A percentile compares a stretch with the other conserved stretches of the same genome.
These are phyloP conservation scores for Spinus olivaceus DNA, from an alignment of 2,797 vertebrate species.

Conservation along the genomic window DNA sequence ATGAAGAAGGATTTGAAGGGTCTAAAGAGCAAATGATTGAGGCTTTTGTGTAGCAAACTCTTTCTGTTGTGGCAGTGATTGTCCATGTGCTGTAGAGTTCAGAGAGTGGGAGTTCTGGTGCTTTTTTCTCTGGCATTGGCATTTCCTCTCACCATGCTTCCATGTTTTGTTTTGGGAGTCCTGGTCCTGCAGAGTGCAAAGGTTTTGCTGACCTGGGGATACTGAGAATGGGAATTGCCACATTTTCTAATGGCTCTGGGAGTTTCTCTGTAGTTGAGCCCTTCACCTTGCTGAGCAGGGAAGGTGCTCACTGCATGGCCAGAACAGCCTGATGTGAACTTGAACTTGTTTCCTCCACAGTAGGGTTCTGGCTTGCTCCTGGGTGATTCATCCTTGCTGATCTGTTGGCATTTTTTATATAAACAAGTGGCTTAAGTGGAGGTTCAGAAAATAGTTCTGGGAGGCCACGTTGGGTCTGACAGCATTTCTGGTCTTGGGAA, in stretches of 20 bases:
- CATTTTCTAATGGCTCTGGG: neutral
- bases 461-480: neutral
- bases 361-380: neutral
- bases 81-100: fast-evolving
- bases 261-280: neutral
- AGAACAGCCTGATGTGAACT: neutral
- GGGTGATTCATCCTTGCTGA: constrained; percentile 54
- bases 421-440: constrained; percentile 43
- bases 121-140: neutral
- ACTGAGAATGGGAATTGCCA: neutral
- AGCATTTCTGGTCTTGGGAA: neutral
- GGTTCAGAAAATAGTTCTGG: constrained; percentile 6
- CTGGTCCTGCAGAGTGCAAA: neutral
- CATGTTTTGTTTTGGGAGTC: fast-evolving
- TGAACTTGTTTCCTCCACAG: neutral
- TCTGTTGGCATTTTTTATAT: constrained; percentile 12
- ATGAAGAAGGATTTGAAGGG: neutral
- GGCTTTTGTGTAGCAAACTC: neutral
- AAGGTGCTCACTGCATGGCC: neutral
- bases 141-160: neutral
- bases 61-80: neutral
- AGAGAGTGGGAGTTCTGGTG: fast-evolving
- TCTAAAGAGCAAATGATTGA: neutral
- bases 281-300: neutral
- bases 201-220: neutral